Conservation (phyloP, 2,113 vertebrate genomes). For the Ardeotis arabs region DNA sequence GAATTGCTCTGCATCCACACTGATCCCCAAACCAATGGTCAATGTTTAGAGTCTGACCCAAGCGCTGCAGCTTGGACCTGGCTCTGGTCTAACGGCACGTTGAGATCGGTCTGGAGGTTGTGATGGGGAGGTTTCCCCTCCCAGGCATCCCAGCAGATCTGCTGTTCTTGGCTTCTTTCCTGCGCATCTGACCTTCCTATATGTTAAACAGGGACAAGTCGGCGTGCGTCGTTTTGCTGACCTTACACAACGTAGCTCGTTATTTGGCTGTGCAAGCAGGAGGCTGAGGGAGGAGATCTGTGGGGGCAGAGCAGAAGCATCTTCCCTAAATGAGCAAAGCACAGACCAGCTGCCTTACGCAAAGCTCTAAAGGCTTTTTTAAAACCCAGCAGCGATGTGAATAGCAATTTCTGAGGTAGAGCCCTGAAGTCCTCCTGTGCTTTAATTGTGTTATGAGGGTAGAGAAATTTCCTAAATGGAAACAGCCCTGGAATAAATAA, state of each 20-base stretch:
- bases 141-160: not conserved
- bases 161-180: not conserved
- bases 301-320: not conserved
- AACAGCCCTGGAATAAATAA: not conserved
- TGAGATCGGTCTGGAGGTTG: not conserved
- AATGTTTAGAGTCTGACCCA: not conserved
- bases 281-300: not conserved
- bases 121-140: not conserved
- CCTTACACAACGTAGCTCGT: not conserved
- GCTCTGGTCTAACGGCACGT: fast-evolving
- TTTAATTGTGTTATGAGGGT: not conserved
- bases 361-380: not conserved
- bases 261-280: not conserved
- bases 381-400: not conserved
- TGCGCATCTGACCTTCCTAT: not conserved
- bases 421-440: not conserved
- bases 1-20: not conserved
- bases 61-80: not conserved
- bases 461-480: not conserved
- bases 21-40: no score
- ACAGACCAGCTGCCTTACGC: not conserved
- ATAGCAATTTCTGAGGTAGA: not conserved
- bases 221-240: not conserved
- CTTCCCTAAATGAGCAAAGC: not conserved
- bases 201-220: not conserved